Evolutionary conservation across 37 sponge, comb jelly and placozoan species (phyloP), one percentile per base, ranked within the genome.

Genomic region (Aplysina aerophoba): DNA sequence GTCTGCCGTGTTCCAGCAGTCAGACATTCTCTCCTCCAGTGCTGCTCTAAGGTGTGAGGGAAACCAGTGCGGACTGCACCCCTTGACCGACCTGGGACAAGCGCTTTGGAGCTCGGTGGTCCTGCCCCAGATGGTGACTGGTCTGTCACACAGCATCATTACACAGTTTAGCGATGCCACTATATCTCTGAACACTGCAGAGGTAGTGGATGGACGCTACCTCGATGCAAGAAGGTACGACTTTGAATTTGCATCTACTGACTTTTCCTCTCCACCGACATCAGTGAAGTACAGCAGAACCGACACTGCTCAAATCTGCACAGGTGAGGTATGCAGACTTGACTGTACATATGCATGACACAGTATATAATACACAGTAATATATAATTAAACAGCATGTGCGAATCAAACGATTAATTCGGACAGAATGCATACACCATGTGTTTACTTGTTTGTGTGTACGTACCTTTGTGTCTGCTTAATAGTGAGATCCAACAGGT

Each of bases 161-260:
- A 69, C 30, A 30, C 28, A 69, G 71, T 12, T 34, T 1, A 34
- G 15, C 2, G 27, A 1, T 35, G 30, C 71, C 1, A 35, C 13
- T 33, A 27, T 69, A 69, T 69, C 71, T 17, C 34, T 69, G 34
- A 69, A 27, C 30, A 69, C 71, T 17, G 71, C 31, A 17, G 35
- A 30, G 4, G 71, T 69, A 3, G 34, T 17, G 28, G 50, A 44
- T 11, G 50, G 50, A 44, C 34, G 13, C 33, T 30, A 31, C 34
- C 34, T 69, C 35, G 33, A 69, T 28, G 34, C 34, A 31, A 69
- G 28, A 69, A 69, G 30, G 30, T 69, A 69, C 71, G 71, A 69
- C 34, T 69, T 69, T 28, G 71, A 27, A 6, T 69, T 69, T 30
- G 17, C 27, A 30, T 69, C 71, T 17, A 30, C 13, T 69, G 30